Conservation (phyloP, 92 coral and sea anemone species). For the Palythoa caribaeorum region DNA sequence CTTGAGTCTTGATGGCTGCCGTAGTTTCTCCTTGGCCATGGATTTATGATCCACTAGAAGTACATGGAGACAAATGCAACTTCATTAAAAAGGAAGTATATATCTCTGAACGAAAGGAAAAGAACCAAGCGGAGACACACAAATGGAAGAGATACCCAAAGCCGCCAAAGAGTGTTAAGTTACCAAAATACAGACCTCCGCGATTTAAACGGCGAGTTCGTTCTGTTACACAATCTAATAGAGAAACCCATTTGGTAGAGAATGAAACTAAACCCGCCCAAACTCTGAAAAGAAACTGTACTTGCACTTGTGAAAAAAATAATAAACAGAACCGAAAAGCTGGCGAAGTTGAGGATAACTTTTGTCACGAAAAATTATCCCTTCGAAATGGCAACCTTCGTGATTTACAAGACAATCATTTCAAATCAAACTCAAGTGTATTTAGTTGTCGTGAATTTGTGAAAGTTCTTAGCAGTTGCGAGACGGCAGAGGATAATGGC, state of each 20-base stretch:
- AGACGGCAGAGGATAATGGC: neutral
- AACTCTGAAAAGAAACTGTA: slow-evolving; percentile 66
- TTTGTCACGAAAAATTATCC: neutral
- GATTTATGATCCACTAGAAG: slow-evolving; percentile 74
- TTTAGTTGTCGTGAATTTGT: neutral
- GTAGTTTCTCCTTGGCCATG: slow-evolving; percentile 41
- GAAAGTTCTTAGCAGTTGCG: neutral
- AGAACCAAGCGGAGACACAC: slow-evolving; percentile 59
- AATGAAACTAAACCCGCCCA: slow-evolving; percentile 42
- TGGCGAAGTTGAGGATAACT: slow-evolving; percentile 6
- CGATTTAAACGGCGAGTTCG: slow-evolving; percentile 25
- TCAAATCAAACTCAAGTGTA: neutral
- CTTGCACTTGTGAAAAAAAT: slow-evolving; percentile 65
- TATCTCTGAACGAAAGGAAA: slow-evolving; percentile 62
- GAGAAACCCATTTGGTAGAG: slow-evolving; percentile 51
- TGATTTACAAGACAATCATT: neutral
- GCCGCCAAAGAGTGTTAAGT: neutral
- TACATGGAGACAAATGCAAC: slow-evolving; percentile 60
- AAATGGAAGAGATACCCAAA: slow-evolving; percentile 43
- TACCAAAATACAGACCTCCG: slow-evolving; percentile 41
- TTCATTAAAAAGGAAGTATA: slow-evolving; percentile 51
- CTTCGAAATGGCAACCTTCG: neutral
- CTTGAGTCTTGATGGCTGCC: neutral
- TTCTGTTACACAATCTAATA: slow-evolving; percentile 27
- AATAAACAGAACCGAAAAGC: neutral